Evolutionary conservation across 2,113 vertebrate species (phyloP), one percentile per base, ranked within the genome.

Genomic region (Zosterops hypoxanthus): DNA sequence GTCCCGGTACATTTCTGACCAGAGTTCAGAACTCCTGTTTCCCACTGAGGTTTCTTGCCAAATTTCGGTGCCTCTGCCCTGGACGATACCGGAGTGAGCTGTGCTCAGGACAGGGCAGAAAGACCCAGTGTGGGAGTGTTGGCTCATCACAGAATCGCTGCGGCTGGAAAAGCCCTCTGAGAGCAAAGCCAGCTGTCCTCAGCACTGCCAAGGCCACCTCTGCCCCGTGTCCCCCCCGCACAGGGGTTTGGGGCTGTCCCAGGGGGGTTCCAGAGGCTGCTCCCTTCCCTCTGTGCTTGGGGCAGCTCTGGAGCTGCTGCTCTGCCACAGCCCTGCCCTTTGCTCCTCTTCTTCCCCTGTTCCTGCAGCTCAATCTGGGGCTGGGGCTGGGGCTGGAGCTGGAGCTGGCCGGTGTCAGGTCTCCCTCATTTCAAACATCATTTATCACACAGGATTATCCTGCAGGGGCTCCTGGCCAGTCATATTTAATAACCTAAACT

Each of bases 111-210:
- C n/a, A 19, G 86, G 41, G 57, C 47, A 29, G 68, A 22, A 79
- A 6, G 17, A 5, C 1, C 0, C 1, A 2, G 41, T 7, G 2
- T 1, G 3, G 6, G 2, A 12, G n/a, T 3, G 7, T 0, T 33
- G 68, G 34, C 8, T 36, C 5, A 10, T 6, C 47, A 23, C 53
- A 25, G 83, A 8, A 8, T 6, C 59, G 5, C 11, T 1, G 66
- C 23, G 57, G 42, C 9, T 50, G 59, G 59, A 42, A 10, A 31
- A 72, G 31, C 26, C 18, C 86, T 15, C 21, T 25, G 60, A 42
- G 59, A 22, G 5, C 21, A 15, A 20, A 18, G 1, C 29, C 75
- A 49, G 34, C 47, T 14, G 28, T 52, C 9, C 70, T 23, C 65
- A 49, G 41, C 65, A 5, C 20, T 56, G 56, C 73, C 71, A 44